A percentile compares a stretch with the other conserved stretches of the same genome.
Evolutionary conservation across 2,797 vertebrate genomes (phyloP).

Genomic region (Pangasius macronema): DNA sequence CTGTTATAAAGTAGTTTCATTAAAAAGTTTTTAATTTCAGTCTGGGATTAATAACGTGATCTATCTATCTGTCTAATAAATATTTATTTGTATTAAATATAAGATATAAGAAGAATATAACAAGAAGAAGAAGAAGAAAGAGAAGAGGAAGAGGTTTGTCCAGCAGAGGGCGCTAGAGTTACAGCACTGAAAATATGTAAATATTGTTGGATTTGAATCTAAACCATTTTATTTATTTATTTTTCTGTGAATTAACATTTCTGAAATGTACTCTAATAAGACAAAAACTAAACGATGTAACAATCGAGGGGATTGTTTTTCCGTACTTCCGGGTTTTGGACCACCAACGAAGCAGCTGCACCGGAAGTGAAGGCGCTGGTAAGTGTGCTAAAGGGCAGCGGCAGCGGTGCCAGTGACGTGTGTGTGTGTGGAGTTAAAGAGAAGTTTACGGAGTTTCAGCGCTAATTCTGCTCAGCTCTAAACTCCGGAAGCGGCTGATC

Average conservation of each 20-base stretch:
- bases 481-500: too few relatives aligned
- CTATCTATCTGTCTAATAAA: neutral
- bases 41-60: neutral
- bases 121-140: neutral
- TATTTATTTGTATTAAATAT: neutral
- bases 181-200: neutral
- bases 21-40: too few relatives aligned
- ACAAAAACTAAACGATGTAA: neutral
- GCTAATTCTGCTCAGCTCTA: rapidly evolving
- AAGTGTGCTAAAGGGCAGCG: neutral
- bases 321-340: neutral
- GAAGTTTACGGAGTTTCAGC: neutral
- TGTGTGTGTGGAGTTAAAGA: too few relatives aligned
- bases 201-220: neutral
- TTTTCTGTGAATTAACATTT: neutral
- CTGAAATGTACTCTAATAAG: neutral
- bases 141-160: neutral
- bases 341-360: neutral
- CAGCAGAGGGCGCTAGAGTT: constrained; percentile 21
- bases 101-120: neutral
- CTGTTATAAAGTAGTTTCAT: too few relatives aligned
- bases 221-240: neutral
- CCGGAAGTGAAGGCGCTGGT: neutral
- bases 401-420: neutral
- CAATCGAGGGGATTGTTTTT: neutral